Base-by-base conservation (phyloP, 1,140 invertebrate genomes). In the Penaeus japonicus region DNA sequence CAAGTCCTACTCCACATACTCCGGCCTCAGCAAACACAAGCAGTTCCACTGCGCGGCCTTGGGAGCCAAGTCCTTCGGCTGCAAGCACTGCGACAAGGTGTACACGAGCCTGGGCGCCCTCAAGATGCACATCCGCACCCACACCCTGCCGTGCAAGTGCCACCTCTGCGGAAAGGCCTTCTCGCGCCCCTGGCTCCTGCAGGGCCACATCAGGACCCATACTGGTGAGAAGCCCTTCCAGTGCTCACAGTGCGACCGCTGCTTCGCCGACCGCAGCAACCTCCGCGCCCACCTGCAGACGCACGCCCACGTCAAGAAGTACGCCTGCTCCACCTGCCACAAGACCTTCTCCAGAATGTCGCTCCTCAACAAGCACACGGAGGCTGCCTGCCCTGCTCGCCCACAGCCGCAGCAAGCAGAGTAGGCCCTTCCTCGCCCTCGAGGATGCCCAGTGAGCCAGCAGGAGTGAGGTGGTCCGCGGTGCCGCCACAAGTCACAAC, bases 301-400 rank as follows among this genome's bases (percentile, higher is more conserved):
- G 0, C 98, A 99, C 93, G 98, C 97, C 2, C 97, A 99, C 91
- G 96, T 99, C 12, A 99, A 99, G 93, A 99, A 99, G 92, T 99
- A 99, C 93, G 97, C 96, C 57, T 99, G 98, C 92, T 94, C 95
- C 22, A 94, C 94, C 0, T 99, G 98, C 93, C 96, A 95, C 88
- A 99, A 99, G 92, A 99, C 98, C 4, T 99, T 99, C 93, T 98
- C 97, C n/a, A 94, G 98, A 55, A 99, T 99, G 98, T 99, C 97
- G 0, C 93, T 99, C 30, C 93, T 99, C 75, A 95, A 96, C 80
- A 99, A 99, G 92, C 98, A 99, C 92, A 94, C 96, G 79, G 98
- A 99, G 91, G 95, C 96, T 35, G 97, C 97, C 0, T 98, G 97
- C 47, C 88, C 80, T 47, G 79, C 82, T 65, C 35, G 84, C 24